phyloP scores from a whole-genome alignment of 2,797 vertebrate species.

The Acipenser transmontanus region DNA sequence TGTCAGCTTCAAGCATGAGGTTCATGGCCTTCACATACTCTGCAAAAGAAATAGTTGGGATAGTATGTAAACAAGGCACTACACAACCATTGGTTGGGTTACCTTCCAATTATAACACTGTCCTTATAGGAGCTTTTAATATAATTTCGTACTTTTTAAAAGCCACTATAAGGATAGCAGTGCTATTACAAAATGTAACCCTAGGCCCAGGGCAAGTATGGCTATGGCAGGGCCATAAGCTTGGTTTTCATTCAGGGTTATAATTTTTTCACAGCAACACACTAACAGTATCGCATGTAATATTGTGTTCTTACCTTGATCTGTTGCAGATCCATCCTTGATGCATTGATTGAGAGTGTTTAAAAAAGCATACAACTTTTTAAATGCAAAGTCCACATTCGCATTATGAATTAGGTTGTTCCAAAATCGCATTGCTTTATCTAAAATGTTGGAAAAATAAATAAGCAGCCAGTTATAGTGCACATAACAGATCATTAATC shows the following conservation, averaged over 20 bases:
- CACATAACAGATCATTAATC: background rate
- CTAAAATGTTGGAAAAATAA: constrained; percentile 45
- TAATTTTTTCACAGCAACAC: too few species aligned
- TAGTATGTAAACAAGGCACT: background rate
- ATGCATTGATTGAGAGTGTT: constrained; percentile 63
- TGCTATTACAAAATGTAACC: too few species aligned
- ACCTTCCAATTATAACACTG: too few species aligned
- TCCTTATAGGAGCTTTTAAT: too few species aligned
- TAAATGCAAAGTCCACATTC: constrained; percentile 71
- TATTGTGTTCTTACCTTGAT: constrained; percentile 60
- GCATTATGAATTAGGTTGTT: constrained; percentile 37
- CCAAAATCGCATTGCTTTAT: constrained; percentile 71
- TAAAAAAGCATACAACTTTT: constrained; percentile 53
- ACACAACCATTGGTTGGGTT: too few species aligned
- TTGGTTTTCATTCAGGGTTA: too few species aligned
- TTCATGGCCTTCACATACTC: constrained; percentile 48
- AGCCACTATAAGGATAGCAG: too few species aligned
- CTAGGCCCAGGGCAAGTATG: too few species aligned
- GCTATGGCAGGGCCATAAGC: too few species aligned
- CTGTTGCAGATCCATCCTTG: constrained; percentile 68
- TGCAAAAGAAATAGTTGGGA: constrained; percentile 21
- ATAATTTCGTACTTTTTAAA: too few species aligned
- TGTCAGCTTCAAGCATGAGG: constrained; percentile 36
- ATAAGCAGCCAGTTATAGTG: background rate
- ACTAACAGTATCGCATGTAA: too few species aligned